Evolutionary conservation across 2,888 invertebrate genomes (phyloP), one percentile per base, ranked within the genome.

Genomic region (Pterostichus niger): DNA sequence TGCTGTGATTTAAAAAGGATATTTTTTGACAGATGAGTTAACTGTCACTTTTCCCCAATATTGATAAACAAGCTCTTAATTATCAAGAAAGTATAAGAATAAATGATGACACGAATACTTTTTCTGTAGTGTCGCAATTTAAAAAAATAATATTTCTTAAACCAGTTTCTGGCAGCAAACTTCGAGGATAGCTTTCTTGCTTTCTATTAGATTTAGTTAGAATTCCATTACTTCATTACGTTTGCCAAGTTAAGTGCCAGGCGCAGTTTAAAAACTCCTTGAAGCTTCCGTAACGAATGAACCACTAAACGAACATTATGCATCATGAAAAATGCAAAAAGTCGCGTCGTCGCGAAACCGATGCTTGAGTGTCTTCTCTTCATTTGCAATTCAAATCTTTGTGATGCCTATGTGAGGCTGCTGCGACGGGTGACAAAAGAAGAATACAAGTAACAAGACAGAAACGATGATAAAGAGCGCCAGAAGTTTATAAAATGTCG

Each of bases 281-380:
- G 33, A 13, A 64, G 64, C 64, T 13, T 24, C 33, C 64, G 64
- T 64, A 49, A 49, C 49, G 49, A 49, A 49, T 49, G 49, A 49
- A 49, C 64, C 64, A 64, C 64, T 64, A 64, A 64, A 33, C 64
- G 64, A 33, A 64, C 64, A 64, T 64, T 64, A 64, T 64, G 64
- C 64, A 64, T 33, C 64, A 64, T 64, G 64, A 64, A 64, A 64
- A 64, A 64, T 64, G 64, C 64, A 35, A 64, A 64, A 64, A 64
- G 64, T 64, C 35, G 49, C 6, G 64, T 64, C 35, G 31, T 35
- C 13, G 64, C 64, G 35, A 64, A 64, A 64, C 64, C 13, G 64
- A 64, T 35, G 64, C 64, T 64, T 35, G 64, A 49, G 31, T 24
- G 11, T 59, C 59, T 40, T 40, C 49, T 49, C 35, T n/a, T 33